Base-by-base conservation (phyloP, 2,797 vertebrate genomes). In the Anabacerthia variegaticeps region DNA sequence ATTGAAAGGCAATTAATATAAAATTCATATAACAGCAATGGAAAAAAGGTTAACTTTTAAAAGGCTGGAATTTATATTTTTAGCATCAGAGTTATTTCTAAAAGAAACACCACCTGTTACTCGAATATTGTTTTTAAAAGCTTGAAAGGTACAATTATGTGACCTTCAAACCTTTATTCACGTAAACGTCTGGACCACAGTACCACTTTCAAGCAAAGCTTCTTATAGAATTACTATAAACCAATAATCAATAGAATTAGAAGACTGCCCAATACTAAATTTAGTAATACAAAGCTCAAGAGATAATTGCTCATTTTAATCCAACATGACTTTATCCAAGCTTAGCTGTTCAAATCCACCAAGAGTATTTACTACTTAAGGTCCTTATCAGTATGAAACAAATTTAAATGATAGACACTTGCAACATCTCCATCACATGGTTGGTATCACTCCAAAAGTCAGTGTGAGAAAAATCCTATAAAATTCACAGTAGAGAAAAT, bases 311-410 rank as follows among this genome's bases (percentile, higher is more conserved):
- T 90, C 84, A 85, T 86, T 94, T 95, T 97, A 96, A 97, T 93
- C 77, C 85, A 95, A 82, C 71, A 55, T 95, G 96, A 96, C 97
- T 96, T 97, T 54, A 97, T 95, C 94, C 91, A 91, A 93, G 93
- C 89, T 97, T 84, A 95, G 77, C 92, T 93, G 78, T 55, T 71
- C 52, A 96, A 96, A 97, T 93, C 95, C 79, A 87, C 43, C 79
- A 89, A 85, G 62, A 82, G 92, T 84, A 96, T 91, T 96, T 95
- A 85, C 68, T 82, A 39, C 71, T 81, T 92, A 96, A 92, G 37
- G 56, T 78, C 62, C 51, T 95, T 85, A 96, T 55, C 66, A 4
- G 80, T 49, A 88, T 55, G 49, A 93, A 95, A 85, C 43, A 34
- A 78, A 81, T 43, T 36, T 93, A 69, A 90, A 73, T 56, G 74